Evolutionary conservation across 2,797 vertebrate genomes (phyloP).

Genomic region (Cyclopterus lumpus): DNA sequence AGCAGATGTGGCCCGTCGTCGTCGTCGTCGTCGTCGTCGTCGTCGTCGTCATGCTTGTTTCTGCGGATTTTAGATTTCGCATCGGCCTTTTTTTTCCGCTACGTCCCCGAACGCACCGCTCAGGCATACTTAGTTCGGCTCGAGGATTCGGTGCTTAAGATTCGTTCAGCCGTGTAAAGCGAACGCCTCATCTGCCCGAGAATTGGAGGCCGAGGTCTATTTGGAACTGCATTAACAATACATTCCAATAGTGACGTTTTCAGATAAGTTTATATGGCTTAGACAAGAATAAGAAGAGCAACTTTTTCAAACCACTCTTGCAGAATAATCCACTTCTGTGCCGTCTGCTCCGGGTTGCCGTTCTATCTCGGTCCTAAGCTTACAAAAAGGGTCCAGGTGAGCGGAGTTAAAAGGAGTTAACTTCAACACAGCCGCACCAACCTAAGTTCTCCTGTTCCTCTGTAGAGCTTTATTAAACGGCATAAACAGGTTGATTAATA

Average conservation of each 20-base stretch:
- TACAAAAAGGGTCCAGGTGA: not conserved
- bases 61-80: not conserved
- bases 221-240: not conserved
- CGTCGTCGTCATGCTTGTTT: accelerated
- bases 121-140: not conserved
- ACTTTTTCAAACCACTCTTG: not conserved
- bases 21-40: no score
- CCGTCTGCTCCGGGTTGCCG: not conserved
- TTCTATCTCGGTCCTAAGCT: not conserved
- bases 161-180: not conserved
- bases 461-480: no score
- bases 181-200: not conserved
- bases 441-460: not conserved
- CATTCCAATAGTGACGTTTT: not conserved
- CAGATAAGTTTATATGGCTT: not conserved
- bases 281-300: not conserved
- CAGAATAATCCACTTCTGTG: not conserved
- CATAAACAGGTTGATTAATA: not conserved
- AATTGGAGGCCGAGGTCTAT: not conserved
- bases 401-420: not conserved
- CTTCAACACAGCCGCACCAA: not conserved
- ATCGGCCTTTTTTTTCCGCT: not conserved
- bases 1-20: not conserved
- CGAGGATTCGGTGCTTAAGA: not conserved
- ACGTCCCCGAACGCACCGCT: not conserved